These are phyloP conservation scores for Notodonta ziczac DNA, from an alignment of 2,888 invertebrate genomes.

Conservation along the genomic window DNA sequence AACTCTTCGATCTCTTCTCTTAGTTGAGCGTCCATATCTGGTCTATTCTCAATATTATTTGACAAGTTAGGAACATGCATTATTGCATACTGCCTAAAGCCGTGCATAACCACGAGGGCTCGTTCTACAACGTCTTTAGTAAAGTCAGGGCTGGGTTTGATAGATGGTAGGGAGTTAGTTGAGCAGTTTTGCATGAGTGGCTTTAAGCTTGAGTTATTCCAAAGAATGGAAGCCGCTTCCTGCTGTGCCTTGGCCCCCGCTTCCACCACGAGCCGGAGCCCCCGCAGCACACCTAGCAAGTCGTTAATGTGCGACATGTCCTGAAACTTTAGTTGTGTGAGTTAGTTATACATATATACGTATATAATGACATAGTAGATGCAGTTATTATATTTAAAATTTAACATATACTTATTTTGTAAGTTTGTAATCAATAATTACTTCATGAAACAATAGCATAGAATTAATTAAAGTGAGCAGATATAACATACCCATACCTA, in stretches of 20 bases:
- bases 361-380: background rate
- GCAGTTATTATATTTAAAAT: too few species aligned
- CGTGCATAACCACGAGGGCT: slow-evolving; percentile 88
- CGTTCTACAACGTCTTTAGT: slow-evolving; percentile 83
- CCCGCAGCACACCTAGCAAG: slow-evolving; percentile 87
- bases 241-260: slow-evolving; percentile 88
- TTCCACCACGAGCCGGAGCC: slow-evolving; percentile 87
- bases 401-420: too few species aligned
- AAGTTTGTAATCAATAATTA: too few species aligned
- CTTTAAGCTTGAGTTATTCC: slow-evolving; percentile 89
- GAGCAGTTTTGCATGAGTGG: slow-evolving; percentile 63
- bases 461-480: too few species aligned
- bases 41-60: slow-evolving; percentile 41
- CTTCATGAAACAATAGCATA: too few species aligned
- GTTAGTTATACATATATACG: slow-evolving; percentile 34
- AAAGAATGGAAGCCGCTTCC: slow-evolving; percentile 83
- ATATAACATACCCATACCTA: too few species aligned
- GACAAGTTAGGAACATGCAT: slow-evolving; percentile 66
- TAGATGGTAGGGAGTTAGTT: slow-evolving; percentile 60
- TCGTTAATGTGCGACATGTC: slow-evolving; percentile 86
- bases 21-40: slow-evolving; percentile 61
- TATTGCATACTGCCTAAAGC: slow-evolving; percentile 86
- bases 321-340: slow-evolving; percentile 60
- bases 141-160: slow-evolving; percentile 55
- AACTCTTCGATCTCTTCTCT: slow-evolving; percentile 72